Conservation (phyloP, 1,140 invertebrate genomes). For the Macrobrachium rosenbergii region DNA sequence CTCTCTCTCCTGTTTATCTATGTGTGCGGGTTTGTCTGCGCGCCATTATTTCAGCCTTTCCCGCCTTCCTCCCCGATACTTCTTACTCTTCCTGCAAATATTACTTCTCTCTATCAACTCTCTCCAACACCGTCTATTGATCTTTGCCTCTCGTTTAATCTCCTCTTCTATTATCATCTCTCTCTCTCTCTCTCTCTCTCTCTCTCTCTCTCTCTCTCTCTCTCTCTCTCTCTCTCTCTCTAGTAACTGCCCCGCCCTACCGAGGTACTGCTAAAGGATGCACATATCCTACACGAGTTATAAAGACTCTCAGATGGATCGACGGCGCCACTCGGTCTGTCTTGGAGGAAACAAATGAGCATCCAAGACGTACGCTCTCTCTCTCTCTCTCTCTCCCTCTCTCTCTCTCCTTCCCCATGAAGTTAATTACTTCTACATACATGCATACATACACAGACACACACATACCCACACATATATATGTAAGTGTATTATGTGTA, state of each 20-base stretch:
- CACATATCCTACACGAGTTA: too few relatives aligned
- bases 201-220: too few relatives aligned
- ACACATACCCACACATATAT: background rate
- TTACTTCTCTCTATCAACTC: background rate
- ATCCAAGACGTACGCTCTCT: background rate
- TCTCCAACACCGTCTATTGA: background rate
- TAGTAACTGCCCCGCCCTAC: too few relatives aligned
- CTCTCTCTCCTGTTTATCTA: background rate
- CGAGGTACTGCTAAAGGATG: too few relatives aligned
- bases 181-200: too few relatives aligned
- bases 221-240: too few relatives aligned
- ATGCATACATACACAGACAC: background rate
- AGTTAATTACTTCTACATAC: background rate
- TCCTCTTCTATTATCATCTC: background rate
- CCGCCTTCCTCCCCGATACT: background rate
- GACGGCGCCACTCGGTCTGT: too few relatives aligned
- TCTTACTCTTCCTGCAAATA: background rate
- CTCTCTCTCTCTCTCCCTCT: constrained; percentile 24
- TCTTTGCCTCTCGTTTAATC: background rate
- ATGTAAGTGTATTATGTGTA: background rate
- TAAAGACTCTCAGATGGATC: too few relatives aligned
- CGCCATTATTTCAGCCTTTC: background rate
- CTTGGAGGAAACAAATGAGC: background rate
- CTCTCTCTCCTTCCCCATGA: background rate
- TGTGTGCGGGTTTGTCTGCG: constrained; percentile 22